Evolutionary conservation across 2,113 vertebrate species (phyloP).

Genomic region (Tachysurus vachellii): DNA sequence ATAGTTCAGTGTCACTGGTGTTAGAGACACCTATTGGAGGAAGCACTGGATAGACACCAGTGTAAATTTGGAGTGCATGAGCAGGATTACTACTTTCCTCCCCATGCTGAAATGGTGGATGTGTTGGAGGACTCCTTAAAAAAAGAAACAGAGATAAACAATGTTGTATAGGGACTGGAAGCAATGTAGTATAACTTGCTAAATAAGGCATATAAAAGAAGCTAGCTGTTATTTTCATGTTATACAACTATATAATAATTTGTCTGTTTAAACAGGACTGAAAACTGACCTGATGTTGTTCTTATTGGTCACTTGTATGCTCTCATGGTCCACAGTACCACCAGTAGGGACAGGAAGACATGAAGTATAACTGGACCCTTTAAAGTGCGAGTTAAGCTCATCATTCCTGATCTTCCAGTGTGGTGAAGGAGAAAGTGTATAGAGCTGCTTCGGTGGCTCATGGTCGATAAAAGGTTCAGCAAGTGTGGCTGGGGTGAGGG

Average conservation of each 20-base stretch:
- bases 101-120: slow-evolving; percentile 35
- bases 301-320: neutral
- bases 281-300: slow-evolving; percentile 12
- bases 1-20: slow-evolving; percentile 51
- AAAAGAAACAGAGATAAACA: neutral
- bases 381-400: slow-evolving; percentile 29
- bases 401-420: slow-evolving; percentile 21
- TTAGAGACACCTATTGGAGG: slow-evolving; percentile 66
- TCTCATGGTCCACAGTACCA: neutral
- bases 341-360: neutral
- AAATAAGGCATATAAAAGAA: neutral
- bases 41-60: slow-evolving; percentile 59
- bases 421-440: slow-evolving; percentile 30
- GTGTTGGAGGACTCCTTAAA: slow-evolving; percentile 55
- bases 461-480: slow-evolving; percentile 42
- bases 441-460: slow-evolving; percentile 37
- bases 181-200: neutral
- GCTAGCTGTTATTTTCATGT: neutral
- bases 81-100: slow-evolving; percentile 35
- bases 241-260: neutral
- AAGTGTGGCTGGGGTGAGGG: slow-evolving; percentile 40
- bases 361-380: slow-evolving; percentile 7
- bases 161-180: neutral
- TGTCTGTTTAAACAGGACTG: neutral
- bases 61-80: slow-evolving; percentile 25